Evolutionary conservation across 2,888 invertebrate genomes (phyloP), one percentile per base, ranked within the genome.

Genomic region (Drosophila rubida): DNA sequence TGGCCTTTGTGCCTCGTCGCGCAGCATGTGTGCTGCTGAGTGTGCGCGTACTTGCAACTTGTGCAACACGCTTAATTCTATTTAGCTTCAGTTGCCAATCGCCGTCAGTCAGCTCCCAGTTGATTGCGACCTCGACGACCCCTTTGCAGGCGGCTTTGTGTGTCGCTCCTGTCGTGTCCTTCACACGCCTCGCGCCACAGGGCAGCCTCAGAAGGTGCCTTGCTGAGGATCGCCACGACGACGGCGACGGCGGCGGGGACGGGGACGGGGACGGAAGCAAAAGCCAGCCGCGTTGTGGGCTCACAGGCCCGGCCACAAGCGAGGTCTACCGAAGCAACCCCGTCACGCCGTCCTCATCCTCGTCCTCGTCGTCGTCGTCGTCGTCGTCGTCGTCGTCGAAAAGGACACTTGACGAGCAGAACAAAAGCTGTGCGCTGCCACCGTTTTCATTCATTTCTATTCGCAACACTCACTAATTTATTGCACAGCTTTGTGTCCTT

Each of bases 291-390:
- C 88, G 80, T 87, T 89, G 90, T 84, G 90, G 89, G 89, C 90
- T 80, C 78, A 87, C 78, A 79, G 77, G 74, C 78, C 81, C 82
- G 90, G 89, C 90, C 89, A 88, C 90, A 89, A 90, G 80, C 83
- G 86, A 88, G 89, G 89, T 89, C 90, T 87, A 90, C 90, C 90
- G 75, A 76, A 85, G 88, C 90, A 88, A 90, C 90, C 90, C 89
- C 82, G 83, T 72, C 79, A 73, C 78, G 58, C 67, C 77, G 46
- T 71, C 75, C 48, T 83, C 83, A 69, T 74, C 72, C 45, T 71
- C 75, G 49, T 83, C 83, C 68, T 74, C 72, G 74, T n/a, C n/a
- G 64, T 60, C 9, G 25, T 49, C 35, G 19, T 44, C 60, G 13
- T 48, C 64, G 27, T 22, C 49, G 51, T 19, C 50, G 46, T 71